Conservation (phyloP, 2,113 vertebrate species). For the Bettongia penicillata region DNA sequence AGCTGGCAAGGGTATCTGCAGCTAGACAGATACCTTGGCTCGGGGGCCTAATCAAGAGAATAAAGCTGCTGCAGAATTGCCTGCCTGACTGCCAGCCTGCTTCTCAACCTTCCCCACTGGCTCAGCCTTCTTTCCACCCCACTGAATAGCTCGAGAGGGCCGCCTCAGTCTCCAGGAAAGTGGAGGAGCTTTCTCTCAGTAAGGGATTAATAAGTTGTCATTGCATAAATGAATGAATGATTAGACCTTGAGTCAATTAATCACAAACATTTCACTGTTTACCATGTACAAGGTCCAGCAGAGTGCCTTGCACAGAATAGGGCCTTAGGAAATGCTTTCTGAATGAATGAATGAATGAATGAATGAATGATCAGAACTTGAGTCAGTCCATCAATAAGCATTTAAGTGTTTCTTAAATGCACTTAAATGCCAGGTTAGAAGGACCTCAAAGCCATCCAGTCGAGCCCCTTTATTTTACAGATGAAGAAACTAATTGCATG, state of each 20-base stretch:
- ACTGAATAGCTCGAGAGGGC: background rate
- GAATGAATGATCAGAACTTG: background rate
- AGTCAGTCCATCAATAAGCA: background rate
- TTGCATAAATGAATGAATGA: background rate
- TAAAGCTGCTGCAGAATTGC: background rate
- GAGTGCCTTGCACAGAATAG: background rate
- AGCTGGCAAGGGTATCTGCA: constrained; percentile 69
- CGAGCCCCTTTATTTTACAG: background rate
- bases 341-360: background rate
- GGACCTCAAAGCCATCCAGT: background rate
- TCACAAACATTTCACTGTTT: background rate
- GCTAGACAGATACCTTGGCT: constrained; percentile 71
- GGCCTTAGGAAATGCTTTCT: background rate
- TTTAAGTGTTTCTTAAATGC: background rate
- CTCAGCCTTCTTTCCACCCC: background rate
- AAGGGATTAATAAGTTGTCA: background rate
- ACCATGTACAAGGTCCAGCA: background rate
- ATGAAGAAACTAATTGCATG: background rate
- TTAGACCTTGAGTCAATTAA: background rate
- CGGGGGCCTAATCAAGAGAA: constrained; percentile 30
- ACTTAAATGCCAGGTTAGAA: background rate
- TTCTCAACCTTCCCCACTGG: background rate
- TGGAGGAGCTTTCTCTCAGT: background rate
- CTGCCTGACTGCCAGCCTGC: background rate
- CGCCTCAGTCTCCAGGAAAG: background rate